Base-by-base conservation (phyloP, 2,888 invertebrate species). In the Neoaliturus tenellus region DNA sequence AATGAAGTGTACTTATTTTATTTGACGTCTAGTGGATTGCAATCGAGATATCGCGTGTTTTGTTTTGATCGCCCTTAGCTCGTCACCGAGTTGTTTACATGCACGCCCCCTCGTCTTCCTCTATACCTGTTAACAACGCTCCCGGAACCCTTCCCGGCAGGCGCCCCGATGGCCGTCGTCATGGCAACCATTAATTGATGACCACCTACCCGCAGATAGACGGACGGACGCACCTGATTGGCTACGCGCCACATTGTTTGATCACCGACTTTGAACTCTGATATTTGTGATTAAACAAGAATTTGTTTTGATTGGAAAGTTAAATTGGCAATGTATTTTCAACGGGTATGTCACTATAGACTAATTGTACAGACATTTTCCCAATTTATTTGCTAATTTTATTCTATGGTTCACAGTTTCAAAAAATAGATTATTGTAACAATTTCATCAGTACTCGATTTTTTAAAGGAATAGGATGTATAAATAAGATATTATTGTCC, bases 111-210 rank as follows among this genome's bases (percentile, higher is more conserved):
- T 4, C n/a, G 28, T 28, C 20, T 17, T 48, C 20, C 51, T 51
- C 44, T 14, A 51, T 51, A 51, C 51, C 51, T 51, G 51, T 23
- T 51, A 51, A 51, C 51, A 51, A 51, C 51, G 4, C 51, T 23
- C 20, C 51, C 5, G 20, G 20, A 23, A 4, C 3, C 20, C 20
- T 2, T 23, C 20, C 51, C 51, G 4, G 12, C 23, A 25, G 4
- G 31, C 62, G 31, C 62, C n/a, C n/a, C n/a, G n/a, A n/a, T n/a
- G 62, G 28, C 62, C 31, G 62, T 62, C 62, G 8, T 31, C 62
- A 62, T 62, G 62, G 62, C 17, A 28, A 62, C 62, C 3, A 31
- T 62, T 62, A 62, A 62, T 62, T 62, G 62, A 62, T 28, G 62
- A 14, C 25, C 62, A 28, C 55, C 55, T 55, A 14, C 44, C 44